phyloP scores from a whole-genome alignment of 2,888 invertebrate genomes.

The Opisthograptis luteolata region DNA sequence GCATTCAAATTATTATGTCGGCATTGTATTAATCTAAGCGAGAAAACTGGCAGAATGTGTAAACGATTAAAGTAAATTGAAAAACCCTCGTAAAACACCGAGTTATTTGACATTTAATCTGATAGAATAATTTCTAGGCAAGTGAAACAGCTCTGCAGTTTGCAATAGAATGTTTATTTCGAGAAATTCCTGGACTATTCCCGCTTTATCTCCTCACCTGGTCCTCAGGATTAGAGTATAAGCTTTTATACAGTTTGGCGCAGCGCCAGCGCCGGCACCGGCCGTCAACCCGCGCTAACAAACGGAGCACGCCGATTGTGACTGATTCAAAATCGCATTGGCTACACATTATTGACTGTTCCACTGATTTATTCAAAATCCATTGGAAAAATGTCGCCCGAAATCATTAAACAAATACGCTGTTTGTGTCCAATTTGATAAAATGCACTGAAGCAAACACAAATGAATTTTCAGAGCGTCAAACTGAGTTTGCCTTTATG shows the following conservation, averaged over 20 bases:
- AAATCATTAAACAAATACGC: constrained; percentile 31
- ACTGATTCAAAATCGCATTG: constrained; percentile 23
- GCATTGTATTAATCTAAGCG: too few species aligned
- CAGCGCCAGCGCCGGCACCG: constrained; percentile 57
- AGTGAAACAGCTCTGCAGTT: too few species aligned
- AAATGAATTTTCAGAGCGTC: neutral
- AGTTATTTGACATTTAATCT: too few species aligned
- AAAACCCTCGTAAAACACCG: too few species aligned
- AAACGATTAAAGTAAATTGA: too few species aligned
- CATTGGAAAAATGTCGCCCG: constrained; percentile 18
- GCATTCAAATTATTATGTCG: too few species aligned
- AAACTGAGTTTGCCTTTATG: neutral
- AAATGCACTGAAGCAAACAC: constrained; percentile 9
- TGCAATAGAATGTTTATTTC: neutral
- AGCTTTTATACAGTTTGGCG: constrained; percentile 69
- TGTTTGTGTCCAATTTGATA: constrained; percentile 12
- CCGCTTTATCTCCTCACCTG: constrained; percentile 32
- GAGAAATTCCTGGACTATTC: neutral
- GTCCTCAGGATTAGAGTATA: constrained; percentile 38
- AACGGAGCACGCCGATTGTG: constrained; percentile 46
- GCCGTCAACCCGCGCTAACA: constrained; percentile 64
- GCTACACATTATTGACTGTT: constrained; percentile 30
- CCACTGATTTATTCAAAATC: constrained; percentile 34
- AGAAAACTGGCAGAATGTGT: too few species aligned
- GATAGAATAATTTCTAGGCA: too few species aligned